Percentiles rank a stretch among this genome's conserved stretches.
Evolutionary conservation across 2,113 vertebrate genomes (phyloP).

Genomic region (Epinephelus cyanopodus): DNA sequence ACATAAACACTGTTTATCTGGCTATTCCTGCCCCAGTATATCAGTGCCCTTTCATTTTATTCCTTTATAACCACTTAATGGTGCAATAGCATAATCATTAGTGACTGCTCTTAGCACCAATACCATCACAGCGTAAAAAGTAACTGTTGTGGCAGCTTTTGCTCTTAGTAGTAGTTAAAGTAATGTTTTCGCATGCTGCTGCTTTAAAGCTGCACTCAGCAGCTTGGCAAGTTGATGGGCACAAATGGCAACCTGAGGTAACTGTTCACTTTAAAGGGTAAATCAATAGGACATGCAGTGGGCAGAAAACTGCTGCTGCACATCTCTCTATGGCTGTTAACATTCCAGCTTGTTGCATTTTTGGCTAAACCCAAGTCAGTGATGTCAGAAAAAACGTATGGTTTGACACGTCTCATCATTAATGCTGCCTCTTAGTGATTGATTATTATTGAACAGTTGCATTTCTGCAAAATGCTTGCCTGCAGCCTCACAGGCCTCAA

Average conservation of each 20-base stretch:
- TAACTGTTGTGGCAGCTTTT: background rate
- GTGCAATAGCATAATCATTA: conserved; percentile 7
- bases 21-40: background rate
- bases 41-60: conserved; percentile 1
- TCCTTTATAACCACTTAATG: conserved; percentile 8
- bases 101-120: conserved; percentile 14
- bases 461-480: background rate
- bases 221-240: background rate
- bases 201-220: conserved; percentile 11
- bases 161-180: too few relatives aligned
- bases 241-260: conserved; percentile 29
- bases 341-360: background rate
- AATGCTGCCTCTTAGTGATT: background rate
- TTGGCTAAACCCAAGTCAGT: background rate
- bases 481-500: background rate
- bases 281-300: conserved; percentile 30
- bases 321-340: conserved; percentile 12
- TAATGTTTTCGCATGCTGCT: background rate
- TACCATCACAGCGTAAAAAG: background rate
- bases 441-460: background rate
- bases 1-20: background rate
- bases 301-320: conserved; percentile 19
- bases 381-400: background rate
- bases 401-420: background rate
- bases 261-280: conserved; percentile 42